Evolutionary conservation across 1,140 invertebrate genomes (phyloP).

Genomic region (Rhopalosiphum maidis): DNA sequence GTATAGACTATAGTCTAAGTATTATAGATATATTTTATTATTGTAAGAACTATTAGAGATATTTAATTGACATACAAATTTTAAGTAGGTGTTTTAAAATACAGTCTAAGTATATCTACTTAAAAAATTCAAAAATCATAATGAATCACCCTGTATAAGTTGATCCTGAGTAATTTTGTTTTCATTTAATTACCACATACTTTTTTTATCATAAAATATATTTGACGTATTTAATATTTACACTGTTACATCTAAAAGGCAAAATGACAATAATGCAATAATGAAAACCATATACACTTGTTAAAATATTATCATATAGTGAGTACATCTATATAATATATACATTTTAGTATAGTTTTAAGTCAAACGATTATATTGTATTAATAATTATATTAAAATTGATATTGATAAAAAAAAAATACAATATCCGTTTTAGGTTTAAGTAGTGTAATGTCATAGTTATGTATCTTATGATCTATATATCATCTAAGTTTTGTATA

Average conservation of each 20-base stretch:
- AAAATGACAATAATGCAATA: not conserved
- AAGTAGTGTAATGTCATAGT: not conserved
- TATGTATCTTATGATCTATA: not conserved
- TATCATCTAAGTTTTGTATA: not conserved
- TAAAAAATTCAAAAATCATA: not conserved
- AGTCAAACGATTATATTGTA: not conserved
- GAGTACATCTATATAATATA: no score
- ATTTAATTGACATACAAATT: not conserved
- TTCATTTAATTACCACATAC: not conserved
- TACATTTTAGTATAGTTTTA: not conserved
- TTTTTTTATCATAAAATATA: not conserved
- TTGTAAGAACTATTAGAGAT: not conserved
- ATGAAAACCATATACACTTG: not conserved
- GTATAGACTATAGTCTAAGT: no score
- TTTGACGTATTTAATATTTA: not conserved
- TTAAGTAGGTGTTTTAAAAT: not conserved
- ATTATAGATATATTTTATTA: not conserved
- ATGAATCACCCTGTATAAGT: not conserved
- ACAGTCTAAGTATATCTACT: not conserved
- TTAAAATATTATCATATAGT: not conserved
- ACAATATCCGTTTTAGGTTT: not conserved
- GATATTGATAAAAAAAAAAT: constrained; percentile 3
- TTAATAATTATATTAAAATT: not conserved
- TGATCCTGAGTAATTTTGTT: not conserved
- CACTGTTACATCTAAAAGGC: not conserved